Evolutionary conservation across 1,140 invertebrate species (phyloP), one percentile per base, ranked within the genome.

Genomic region (Aphaenogaster floridana): DNA sequence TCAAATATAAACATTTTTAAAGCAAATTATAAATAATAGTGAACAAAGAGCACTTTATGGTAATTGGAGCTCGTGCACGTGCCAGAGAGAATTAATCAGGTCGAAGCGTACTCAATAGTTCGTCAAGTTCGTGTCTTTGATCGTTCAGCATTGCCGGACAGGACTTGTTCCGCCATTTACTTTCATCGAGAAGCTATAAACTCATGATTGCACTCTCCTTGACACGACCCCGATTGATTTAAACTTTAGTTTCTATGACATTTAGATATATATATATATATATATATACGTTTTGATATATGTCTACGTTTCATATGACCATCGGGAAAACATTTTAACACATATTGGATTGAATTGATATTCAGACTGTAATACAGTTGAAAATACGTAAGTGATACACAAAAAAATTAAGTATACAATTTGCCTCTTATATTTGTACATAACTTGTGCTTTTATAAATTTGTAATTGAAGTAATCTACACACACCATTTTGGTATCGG

Each of bases 101-200:
- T 74, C 54, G 54, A 84, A 74, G 69, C 39, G 80, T 50, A 74
- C 28, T 84, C 80, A 84, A 74, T 84, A 84, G 54, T 84, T 84
- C 39, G 69, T 61, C 42, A 57, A 84, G 69, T 84, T 84, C 42
- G 28, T 48, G 80, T 74, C 66, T 84, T 74, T 84, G 69, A 84
- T 84, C 69, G 54, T 74, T 74, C 80, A 74, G n/a, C 57, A 84
- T 74, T 74, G 69, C 54, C n/a, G 69, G 54, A 84, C 80, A 74
- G 42, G 80, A 84, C 52, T 74, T 84, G 80, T 84, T 84, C 52
- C 42, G 42, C 54, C 54, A 61, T 63, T 84, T 83, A 74, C 68
- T 83, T 74, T 84, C 54, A 48, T 69, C 80, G 42, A 84, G 80
- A 74, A 83, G 52, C 54, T 74, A 45, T 84, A 74, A 84, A 84